A percentile compares a stretch with the other conserved stretches of the same genome.
Evolutionary conservation across 2,888 invertebrate species (phyloP).

Genomic region (Adelphocoris suturalis): DNA sequence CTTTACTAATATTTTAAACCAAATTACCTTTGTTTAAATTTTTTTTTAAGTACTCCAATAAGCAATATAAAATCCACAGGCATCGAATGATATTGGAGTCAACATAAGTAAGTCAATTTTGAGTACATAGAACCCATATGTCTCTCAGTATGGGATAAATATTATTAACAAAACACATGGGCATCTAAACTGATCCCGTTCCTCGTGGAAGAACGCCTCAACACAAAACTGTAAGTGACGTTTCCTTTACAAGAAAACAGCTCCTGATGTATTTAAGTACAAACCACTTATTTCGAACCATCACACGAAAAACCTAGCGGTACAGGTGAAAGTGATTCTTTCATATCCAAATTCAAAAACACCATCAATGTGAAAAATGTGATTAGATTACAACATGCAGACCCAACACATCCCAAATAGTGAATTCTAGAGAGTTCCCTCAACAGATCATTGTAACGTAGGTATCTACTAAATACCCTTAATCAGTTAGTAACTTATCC

Average conservation of each 20-base stretch:
- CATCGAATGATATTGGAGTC: no score
- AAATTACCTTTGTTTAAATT: no score
- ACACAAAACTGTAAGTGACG: not conserved
- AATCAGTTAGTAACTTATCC: no score
- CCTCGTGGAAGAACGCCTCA: not conserved
- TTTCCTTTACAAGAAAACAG: not conserved
- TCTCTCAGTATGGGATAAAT: not conserved
- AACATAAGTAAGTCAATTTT: not conserved
- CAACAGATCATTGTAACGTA: no score
- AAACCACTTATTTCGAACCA: not conserved
- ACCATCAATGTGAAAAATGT: not conserved
- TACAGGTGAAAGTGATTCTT: not conserved
- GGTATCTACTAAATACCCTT: no score
- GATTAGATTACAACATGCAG: slow-evolving; percentile 10
- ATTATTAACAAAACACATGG: slow-evolving; percentile 4
- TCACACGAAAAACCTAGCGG: not conserved
- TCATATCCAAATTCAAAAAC: not conserved
- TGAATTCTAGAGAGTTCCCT: not conserved
- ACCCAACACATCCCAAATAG: not conserved
- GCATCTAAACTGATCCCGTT: not conserved
- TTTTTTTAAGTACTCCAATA: no score
- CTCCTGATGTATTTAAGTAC: not conserved
- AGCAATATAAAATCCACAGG: no score
- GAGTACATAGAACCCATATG: slow-evolving; percentile 22
- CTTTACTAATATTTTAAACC: no score